Base-by-base conservation (phyloP, 2,888 invertebrate genomes). In the Hemithea aestivaria region DNA sequence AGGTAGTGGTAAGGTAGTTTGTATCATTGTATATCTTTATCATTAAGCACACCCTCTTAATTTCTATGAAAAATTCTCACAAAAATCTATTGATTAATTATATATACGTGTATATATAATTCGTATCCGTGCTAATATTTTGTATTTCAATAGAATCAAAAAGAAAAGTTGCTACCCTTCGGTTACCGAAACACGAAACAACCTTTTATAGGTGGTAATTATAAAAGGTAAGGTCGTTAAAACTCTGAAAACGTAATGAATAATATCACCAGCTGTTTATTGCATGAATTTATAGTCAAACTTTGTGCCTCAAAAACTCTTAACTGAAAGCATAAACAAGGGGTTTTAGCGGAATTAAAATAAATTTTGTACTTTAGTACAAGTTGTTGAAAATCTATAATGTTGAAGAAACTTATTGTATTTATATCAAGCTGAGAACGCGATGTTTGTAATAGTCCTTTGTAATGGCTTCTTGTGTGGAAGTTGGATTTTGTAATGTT, bases 241-340 rank as follows among this genome's bases (percentile, higher is more conserved):
- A 78, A 80, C 73, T 78, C 70, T 70, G 73, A 71, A 73, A 73
- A 67, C 67, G 68, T 73, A 71, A 75, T 81, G 77, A 80, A 82
- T 81, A 78, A 80, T 76, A 78, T 78, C 76, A 73, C 73, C 77
- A 66, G 73, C 77, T 80, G 80, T 73, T 80, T 73, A 80, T 78
- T 77, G 76, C 73, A 61, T 48, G 55, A 78, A 80, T 82, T 81
- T 82, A 82, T 77, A 60, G 73, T 51, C 49, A 56, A 80, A 81
- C 73, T 80, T 81, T 72, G 63, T 56, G 66, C 66, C 66, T 70
- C 71, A 66, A 66, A 72, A 80, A 80, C 74, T 80, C 72, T 71
- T 71, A 76, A 78, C 73, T 72, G 74, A 73, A 75, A 71, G 58
- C 78, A 65, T 79, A 77, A 80, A 78, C 75, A 80, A 73, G 66